phyloP scores from a whole-genome alignment of 1,140 invertebrate species.

The Papilio machaon region DNA sequence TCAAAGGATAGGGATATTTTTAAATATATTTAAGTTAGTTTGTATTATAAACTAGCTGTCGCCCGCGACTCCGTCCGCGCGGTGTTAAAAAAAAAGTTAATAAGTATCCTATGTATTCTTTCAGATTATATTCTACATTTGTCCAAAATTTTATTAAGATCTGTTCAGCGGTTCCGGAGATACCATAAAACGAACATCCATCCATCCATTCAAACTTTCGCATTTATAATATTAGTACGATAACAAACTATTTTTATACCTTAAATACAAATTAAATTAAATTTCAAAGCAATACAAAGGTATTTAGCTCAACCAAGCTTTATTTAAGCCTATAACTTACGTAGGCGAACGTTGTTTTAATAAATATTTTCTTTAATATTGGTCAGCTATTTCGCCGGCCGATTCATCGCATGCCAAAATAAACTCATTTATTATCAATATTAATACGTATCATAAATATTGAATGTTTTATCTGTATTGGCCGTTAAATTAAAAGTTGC shows the following conservation, averaged over 20 bases:
- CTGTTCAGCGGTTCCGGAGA: no score
- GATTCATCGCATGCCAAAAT: constrained; percentile 12
- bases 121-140: no score
- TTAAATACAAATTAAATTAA: no score
- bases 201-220: no score
- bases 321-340: background rate
- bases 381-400: background rate
- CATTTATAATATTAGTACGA: no score
- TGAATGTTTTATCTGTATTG: constrained; percentile 19
- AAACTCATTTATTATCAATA: background rate
- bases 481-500: background rate
- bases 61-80: no score
- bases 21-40: background rate
- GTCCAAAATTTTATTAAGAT: no score
- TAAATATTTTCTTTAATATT: background rate
- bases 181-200: no score
- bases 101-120: no score
- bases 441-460: constrained; percentile 25
- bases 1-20: background rate
- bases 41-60: no score
- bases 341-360: background rate
- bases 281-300: background rate
- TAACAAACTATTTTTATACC: no score
- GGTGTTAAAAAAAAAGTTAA: no score
- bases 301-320: background rate